A percentile compares a stretch with the other conserved stretches of the same genome.
Conservation (phyloP, 1,140 invertebrate species). For the Calosoma granatense region DNA sequence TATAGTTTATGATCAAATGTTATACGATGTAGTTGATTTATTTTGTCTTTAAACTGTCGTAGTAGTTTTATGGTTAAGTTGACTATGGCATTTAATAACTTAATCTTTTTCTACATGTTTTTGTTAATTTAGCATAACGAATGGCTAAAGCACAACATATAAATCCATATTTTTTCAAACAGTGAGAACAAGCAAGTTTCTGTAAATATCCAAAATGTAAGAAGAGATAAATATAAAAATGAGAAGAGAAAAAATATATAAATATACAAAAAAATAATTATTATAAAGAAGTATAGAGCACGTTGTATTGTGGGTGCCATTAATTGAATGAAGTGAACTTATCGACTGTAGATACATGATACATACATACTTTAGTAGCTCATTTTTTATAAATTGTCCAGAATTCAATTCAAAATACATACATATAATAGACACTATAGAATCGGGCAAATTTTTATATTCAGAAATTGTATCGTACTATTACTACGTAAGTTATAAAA, state of each 20-base stretch:
- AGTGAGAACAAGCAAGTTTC: no score
- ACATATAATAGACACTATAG: no score
- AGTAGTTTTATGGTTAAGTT: neutral
- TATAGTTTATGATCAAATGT: neutral
- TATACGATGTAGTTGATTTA: constrained; percentile 1
- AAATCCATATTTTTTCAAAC: constrained; percentile 4
- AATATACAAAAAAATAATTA: neutral
- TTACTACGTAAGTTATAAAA: neutral
- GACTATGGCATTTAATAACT: constrained; percentile 8
- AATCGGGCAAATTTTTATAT: no score
- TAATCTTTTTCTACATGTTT: neutral
- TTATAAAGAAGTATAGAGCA: neutral
- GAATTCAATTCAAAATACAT: no score
- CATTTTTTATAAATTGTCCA: neutral
- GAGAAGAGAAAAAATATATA: neutral
- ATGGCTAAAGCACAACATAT: constrained; percentile 2
- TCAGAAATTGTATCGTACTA: no score
- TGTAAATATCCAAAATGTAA: neutral
- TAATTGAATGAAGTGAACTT: constrained; percentile 2
- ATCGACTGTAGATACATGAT: neutral
- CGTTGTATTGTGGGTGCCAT: constrained; percentile 1
- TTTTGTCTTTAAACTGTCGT: neutral
- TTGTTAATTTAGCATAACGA: neutral
- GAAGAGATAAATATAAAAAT: neutral
- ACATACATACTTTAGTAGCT: constrained; percentile 3